Evolutionary conservation across 2,888 invertebrate genomes (phyloP).

Genomic region (Melinaea marsaeus): DNA sequence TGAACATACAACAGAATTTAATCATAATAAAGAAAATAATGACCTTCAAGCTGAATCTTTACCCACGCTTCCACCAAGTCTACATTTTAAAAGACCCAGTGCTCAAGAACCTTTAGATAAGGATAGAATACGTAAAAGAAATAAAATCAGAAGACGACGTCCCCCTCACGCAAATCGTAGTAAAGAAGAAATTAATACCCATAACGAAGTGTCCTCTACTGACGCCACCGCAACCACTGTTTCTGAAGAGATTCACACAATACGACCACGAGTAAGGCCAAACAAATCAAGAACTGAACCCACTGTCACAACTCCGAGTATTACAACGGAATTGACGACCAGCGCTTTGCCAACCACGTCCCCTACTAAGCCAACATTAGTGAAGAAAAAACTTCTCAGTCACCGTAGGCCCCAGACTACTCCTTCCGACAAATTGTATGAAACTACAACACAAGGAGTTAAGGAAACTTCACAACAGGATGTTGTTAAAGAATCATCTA

Average conservation of each 20-base stretch:
- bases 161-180: constrained; percentile 56
- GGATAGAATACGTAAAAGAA: constrained; percentile 64
- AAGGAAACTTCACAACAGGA: constrained; percentile 44
- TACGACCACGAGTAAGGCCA: constrained; percentile 61
- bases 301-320: constrained; percentile 63
- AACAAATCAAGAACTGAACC: constrained; percentile 51
- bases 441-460: constrained; percentile 56
- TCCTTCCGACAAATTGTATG: constrained; percentile 46
- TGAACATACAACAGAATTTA: constrained; percentile 44
- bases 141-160: constrained; percentile 68
- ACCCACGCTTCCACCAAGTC: constrained; percentile 70
- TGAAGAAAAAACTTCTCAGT: constrained; percentile 59
- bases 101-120: constrained; percentile 49
- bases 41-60: constrained; percentile 53
- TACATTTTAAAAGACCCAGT: constrained; percentile 67
- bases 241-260: constrained; percentile 57
- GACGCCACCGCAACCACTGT: constrained; percentile 48
- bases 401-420: constrained; percentile 59
- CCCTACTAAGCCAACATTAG: constrained; percentile 64
- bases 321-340: constrained; percentile 66
- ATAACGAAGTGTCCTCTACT: constrained; percentile 42
- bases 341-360: constrained; percentile 69
- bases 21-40: constrained; percentile 44
- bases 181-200: constrained; percentile 50
- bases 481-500: constrained; percentile 62